Conservation (phyloP, 2,797 vertebrate species). For the Echeneis naucrates region DNA sequence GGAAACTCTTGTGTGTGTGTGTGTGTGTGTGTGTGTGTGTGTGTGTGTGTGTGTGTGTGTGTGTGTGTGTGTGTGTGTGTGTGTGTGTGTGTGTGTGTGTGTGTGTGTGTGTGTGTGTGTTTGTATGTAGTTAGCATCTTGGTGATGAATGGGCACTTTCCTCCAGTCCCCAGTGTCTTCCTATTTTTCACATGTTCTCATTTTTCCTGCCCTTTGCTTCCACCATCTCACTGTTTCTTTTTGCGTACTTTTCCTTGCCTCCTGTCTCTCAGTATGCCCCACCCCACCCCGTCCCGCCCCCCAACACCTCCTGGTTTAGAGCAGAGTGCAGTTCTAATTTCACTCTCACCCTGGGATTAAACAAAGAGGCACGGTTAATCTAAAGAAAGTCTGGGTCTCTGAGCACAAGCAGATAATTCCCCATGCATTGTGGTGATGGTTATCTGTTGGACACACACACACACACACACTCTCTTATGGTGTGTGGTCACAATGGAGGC, state of each 20-base stretch:
- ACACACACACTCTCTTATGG: conserved; percentile 1
- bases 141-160: conserved; percentile 54
- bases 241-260: not conserved
- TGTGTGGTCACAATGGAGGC: conserved; percentile 12
- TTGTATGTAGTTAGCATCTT: conserved; percentile 2
- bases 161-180: conserved; percentile 15
- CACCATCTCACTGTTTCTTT: not conserved
- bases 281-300: too few species aligned
- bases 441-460: conserved; percentile 27
- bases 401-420: conserved; percentile 60
- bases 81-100: conserved; percentile 10
- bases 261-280: not conserved
- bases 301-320: not conserved
- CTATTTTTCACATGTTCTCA: conserved; percentile 33
- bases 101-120: conserved; percentile 13
- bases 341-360: conserved; percentile 57
- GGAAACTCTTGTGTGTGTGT: conserved; percentile 3
- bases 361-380: conserved; percentile 66
- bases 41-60: conserved; percentile 13
- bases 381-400: conserved; percentile 68
- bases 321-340: conserved; percentile 63
- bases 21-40: conserved; percentile 10
- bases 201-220: conserved; percentile 23
- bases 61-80: conserved; percentile 10
- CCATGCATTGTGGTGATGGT: conserved; percentile 37